These are phyloP conservation scores for Glaucopsyche alexis DNA, from an alignment of 2,888 invertebrate species.

Conservation along the genomic window DNA sequence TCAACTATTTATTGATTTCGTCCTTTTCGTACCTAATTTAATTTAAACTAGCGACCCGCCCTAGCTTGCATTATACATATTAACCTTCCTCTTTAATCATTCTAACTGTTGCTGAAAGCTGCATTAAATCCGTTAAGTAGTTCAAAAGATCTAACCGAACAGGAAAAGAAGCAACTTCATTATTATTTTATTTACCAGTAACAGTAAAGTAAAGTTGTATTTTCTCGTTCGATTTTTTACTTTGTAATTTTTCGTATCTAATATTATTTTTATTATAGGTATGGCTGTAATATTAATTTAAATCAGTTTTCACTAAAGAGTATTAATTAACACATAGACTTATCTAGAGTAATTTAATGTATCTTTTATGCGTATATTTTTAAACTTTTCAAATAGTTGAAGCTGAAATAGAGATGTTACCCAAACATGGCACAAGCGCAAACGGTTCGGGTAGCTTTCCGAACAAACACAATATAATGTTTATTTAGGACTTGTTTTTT, in stretches of 20 bases:
- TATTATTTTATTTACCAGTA: too few relatives aligned
- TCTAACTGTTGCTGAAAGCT: too few relatives aligned
- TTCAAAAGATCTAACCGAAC: too few relatives aligned
- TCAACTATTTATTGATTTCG: slow-evolving; percentile 1
- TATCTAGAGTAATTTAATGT: background rate
- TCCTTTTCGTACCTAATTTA: background rate
- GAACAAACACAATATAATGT: slow-evolving; percentile 30
- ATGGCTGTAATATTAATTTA: background rate
- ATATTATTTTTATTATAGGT: too few relatives aligned
- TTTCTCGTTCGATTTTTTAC: too few relatives aligned
- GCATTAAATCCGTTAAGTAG: too few relatives aligned
- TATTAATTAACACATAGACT: background rate
- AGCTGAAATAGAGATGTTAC: slow-evolving; percentile 22
- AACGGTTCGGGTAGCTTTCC: slow-evolving; percentile 32
- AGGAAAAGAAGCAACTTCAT: too few relatives aligned
- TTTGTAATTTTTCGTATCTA: too few relatives aligned
- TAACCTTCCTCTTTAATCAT: too few relatives aligned
- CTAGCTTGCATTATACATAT: too few relatives aligned
- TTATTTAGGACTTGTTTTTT: slow-evolving; percentile 35
- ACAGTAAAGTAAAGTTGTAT: too few relatives aligned
- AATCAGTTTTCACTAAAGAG: background rate
- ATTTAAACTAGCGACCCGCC: background rate
- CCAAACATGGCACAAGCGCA: slow-evolving; percentile 18
- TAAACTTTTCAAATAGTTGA: background rate
- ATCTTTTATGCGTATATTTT: background rate